A percentile compares a stretch with the other conserved stretches of the same genome.
Conservation (phyloP, 2,797 vertebrate species). For the Sebastes variabilis region DNA sequence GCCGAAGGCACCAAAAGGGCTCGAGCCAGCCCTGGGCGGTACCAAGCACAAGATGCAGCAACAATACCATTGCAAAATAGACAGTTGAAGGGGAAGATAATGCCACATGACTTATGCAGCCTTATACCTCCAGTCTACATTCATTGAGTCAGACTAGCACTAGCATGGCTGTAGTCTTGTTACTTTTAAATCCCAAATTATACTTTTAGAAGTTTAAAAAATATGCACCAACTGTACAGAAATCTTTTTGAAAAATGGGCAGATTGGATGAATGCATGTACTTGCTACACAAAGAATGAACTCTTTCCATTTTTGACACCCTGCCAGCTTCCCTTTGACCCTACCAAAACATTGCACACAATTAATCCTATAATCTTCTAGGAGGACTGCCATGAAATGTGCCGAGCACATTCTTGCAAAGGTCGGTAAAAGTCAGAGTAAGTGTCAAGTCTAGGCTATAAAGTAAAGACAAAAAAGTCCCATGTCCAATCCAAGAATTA, state of each 20-base stretch:
- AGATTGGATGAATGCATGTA: neutral
- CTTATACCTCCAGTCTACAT: no score
- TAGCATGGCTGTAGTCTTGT: neutral
- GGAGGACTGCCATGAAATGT: neutral
- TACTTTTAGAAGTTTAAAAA: neutral
- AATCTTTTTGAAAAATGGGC: neutral
- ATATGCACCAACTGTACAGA: neutral
- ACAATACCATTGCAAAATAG: no score
- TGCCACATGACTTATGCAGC: no score
- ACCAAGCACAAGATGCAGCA: no score
- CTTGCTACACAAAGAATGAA: neutral
- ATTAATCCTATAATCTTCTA: neutral
- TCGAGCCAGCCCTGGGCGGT: no score
- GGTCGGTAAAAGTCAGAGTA: neutral
- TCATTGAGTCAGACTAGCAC: neutral
- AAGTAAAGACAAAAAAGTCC: neutral
- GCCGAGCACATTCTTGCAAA: neutral
- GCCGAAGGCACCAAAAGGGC: neutral
- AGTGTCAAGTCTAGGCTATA: neutral
- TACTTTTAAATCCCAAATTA: neutral
- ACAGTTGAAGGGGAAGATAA: accelerated
- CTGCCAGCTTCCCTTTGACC: neutral
- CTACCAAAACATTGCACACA: neutral
- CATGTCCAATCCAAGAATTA: neutral
- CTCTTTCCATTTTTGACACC: neutral